Evolutionary conservation across 2,113 vertebrate genomes (phyloP), one percentile per base, ranked within the genome.

Genomic region (Podilymbus podiceps): DNA sequence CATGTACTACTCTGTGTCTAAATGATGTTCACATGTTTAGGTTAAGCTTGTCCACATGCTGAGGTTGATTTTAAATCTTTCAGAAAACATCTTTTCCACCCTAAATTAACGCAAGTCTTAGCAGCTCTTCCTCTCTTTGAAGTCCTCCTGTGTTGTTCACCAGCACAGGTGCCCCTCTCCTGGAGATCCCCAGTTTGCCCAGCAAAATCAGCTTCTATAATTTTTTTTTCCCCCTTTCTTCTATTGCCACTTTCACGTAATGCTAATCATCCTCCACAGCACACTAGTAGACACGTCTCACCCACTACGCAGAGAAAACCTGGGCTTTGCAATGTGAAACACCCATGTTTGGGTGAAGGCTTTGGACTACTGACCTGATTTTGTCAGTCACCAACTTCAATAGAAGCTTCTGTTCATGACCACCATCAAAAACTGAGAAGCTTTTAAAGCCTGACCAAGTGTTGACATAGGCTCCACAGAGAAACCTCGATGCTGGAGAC

Each of bases 241-340:
- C 13, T 69, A 2, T 5, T 44, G 19, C 22, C 15, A 44, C 1
- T 56, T 90, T 85, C 74, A 73, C 30, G 73, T 90, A 27, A 42
- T 63, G 16, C 2, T 1, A 38, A 9, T 38, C 38, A 9, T 68
- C 47, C 31, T 53, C 40, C 30, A 9, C 17, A 49, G 5, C 24
- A 35, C 1, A 2, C 8, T 1, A 30, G 19, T 16, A 11, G 31
- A 53, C 27, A 33, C 16, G 42, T 42, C 27, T 63, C 25, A 30
- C 5, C 46, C 40, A 38, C 31, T 2, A 0, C 3, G 2, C 23
- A 38, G 21, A 75, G 25, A 55, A 55, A 12, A 2, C 1, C 2
- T 0, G 1, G 30, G 15, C 30, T 47, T 20, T 42, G 18, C 44
- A 58, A 20, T 35, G 28, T 31, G 12, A 21, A 20, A 23, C 17